phyloP scores from a whole-genome alignment of 2,113 vertebrate genomes.

The Rattus rattus region DNA sequence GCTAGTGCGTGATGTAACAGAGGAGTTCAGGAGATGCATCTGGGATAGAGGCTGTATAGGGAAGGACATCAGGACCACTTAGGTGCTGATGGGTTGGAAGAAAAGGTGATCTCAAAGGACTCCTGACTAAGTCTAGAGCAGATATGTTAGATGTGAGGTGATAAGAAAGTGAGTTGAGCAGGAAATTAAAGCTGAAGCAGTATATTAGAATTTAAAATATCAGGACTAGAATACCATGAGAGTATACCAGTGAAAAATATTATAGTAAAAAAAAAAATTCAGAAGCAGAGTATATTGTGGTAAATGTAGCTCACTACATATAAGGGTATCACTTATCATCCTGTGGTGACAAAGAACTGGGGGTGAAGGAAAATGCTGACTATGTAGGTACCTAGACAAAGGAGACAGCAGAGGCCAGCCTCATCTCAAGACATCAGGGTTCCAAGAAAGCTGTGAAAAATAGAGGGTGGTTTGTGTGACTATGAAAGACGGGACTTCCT shows the following conservation, averaged over 20 bases:
- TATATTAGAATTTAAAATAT: constrained; percentile 56
- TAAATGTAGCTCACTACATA: background rate
- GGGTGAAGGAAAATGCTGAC: background rate
- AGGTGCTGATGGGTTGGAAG: background rate
- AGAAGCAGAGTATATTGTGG: background rate
- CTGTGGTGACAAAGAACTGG: background rate
- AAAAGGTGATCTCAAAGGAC: background rate
- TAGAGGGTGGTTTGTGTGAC: background rate
- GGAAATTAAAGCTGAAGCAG: constrained; percentile 7
- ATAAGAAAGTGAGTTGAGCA: background rate
- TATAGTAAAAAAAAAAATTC: constrained; percentile 38
- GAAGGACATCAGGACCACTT: constrained; percentile 19
- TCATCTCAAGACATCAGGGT: background rate
- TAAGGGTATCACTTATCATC: background rate
- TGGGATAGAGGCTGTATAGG: background rate
- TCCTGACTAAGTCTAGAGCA: background rate
- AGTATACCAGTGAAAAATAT: background rate
- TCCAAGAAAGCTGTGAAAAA: background rate
- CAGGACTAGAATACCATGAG: background rate
- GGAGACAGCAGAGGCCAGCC: background rate
- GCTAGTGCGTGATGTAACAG: background rate
- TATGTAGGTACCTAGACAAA: background rate
- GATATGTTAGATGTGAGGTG: background rate
- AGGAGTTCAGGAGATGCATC: background rate
- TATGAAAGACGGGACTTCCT: background rate